These are phyloP conservation scores for Hybos culiciformis DNA, from an alignment of 2,888 invertebrate genomes.

Conservation along the genomic window DNA sequence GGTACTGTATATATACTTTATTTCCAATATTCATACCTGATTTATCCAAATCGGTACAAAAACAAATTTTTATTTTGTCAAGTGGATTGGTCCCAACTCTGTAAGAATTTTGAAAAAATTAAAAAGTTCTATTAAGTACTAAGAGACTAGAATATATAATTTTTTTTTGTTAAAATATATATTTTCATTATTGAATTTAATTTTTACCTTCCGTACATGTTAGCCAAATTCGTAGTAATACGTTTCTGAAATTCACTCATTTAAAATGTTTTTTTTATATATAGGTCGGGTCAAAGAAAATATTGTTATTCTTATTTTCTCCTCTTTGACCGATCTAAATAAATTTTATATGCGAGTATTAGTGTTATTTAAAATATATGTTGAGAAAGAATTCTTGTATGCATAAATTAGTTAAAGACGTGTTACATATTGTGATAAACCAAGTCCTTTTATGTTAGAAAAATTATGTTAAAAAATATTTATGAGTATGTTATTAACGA, in stretches of 20 bases:
- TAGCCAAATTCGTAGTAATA: constrained; percentile 24
- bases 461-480: too few relatives aligned
- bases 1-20: too few relatives aligned
- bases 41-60: constrained; percentile 58
- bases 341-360: not conserved
- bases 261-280: too few relatives aligned
- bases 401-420: not conserved
- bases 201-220: constrained; percentile 38
- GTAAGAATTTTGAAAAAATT: constrained; percentile 7
- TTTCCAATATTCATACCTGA: too few relatives aligned
- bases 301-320: not conserved
- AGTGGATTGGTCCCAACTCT: constrained; percentile 19
- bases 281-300: not conserved
- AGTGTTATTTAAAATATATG: too few relatives aligned
- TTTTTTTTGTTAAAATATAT: not conserved
- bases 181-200: constrained; percentile 3
- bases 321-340: not conserved
- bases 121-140: not conserved
- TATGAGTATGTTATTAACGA: too few relatives aligned
- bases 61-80: constrained; percentile 27
- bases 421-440: too few relatives aligned
- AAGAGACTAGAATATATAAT: not conserved
- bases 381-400: too few relatives aligned
- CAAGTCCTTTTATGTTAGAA: too few relatives aligned
- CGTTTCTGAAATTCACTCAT: constrained; percentile 20